These are phyloP conservation scores for Danaus plexippus DNA, from an alignment of 1,140 invertebrate genomes.

Conservation along the genomic window DNA sequence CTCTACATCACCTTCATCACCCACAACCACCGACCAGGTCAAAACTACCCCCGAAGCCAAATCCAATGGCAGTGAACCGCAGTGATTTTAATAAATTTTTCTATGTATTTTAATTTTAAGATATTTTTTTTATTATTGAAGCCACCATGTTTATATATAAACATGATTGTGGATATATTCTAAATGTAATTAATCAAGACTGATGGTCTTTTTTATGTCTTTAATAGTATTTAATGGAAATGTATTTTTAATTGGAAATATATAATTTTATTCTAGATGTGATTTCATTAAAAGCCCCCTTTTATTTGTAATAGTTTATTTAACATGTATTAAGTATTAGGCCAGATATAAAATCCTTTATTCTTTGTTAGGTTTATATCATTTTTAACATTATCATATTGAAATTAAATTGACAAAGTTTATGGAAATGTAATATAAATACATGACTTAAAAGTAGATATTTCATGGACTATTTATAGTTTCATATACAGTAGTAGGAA, in stretches of 20 bases:
- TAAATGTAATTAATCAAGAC: slow-evolving; percentile 15
- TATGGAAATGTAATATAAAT: too few species aligned
- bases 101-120: slow-evolving; percentile 15
- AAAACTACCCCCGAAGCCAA: slow-evolving; percentile 55
- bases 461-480: too few species aligned
- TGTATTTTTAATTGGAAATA: slow-evolving; percentile 5
- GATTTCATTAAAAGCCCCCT: slow-evolving; percentile 5
- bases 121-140: background rate
- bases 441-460: too few species aligned
- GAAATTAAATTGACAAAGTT: too few species aligned
- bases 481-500: too few species aligned
- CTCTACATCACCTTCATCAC: slow-evolving; percentile 66
- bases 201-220: slow-evolving; percentile 21
- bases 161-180: slow-evolving; percentile 21
- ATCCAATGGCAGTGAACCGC: slow-evolving; percentile 32
- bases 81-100: slow-evolving; percentile 18
- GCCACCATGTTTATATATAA: slow-evolving; percentile 25
- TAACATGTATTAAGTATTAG: too few species aligned
- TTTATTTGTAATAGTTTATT: slow-evolving; percentile 8
- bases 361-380: too few species aligned
- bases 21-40: slow-evolving; percentile 69
- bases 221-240: slow-evolving; percentile 9
- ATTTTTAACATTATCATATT: too few species aligned
- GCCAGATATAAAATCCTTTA: too few species aligned
- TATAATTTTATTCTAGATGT: slow-evolving; percentile 4